These are phyloP conservation scores for Sebastes nivosus DNA, from an alignment of 2,797 vertebrate species.

Conservation along the genomic window DNA sequence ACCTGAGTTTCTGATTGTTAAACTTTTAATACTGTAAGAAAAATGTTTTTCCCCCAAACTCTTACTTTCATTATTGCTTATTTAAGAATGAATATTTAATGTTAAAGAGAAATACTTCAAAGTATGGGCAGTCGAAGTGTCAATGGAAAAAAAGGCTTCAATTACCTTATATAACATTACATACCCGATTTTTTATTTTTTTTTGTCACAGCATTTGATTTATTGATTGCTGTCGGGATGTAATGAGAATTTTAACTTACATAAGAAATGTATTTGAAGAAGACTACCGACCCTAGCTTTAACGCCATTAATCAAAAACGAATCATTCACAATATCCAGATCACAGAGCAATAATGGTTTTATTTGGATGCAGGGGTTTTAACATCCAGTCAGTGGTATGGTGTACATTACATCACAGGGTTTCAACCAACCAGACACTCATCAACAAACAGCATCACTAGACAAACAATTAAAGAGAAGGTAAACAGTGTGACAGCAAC, in stretches of 20 bases:
- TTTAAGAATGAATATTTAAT: not conserved
- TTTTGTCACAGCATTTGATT: no score
- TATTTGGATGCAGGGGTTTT: conserved; percentile 89
- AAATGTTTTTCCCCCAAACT: not conserved
- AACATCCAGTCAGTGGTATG: conserved; percentile 90
- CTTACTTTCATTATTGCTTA: not conserved
- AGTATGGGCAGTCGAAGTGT: not conserved
- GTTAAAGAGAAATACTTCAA: not conserved
- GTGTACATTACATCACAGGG: conserved; percentile 87
- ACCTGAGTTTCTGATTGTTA: rapidly evolving
- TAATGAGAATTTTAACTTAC: no score
- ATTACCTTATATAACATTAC: no score
- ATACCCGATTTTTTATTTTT: no score
- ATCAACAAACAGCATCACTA: conserved; percentile 87
- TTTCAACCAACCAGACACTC: conserved; percentile 89
- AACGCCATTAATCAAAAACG: not conserved
- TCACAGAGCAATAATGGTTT: conserved; percentile 85
- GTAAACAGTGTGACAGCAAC: conserved; percentile 77
- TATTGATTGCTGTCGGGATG: no score
- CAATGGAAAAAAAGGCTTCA: not conserved
- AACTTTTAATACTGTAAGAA: not conserved
- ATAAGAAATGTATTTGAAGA: no score
- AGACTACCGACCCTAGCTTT: no score
- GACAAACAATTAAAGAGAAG: conserved; percentile 80
- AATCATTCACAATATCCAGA: conserved; percentile 1